A percentile compares a stretch with the other conserved stretches of the same genome.
Conservation (phyloP, 1,140 invertebrate species). For the Cotesia chilonis region DNA sequence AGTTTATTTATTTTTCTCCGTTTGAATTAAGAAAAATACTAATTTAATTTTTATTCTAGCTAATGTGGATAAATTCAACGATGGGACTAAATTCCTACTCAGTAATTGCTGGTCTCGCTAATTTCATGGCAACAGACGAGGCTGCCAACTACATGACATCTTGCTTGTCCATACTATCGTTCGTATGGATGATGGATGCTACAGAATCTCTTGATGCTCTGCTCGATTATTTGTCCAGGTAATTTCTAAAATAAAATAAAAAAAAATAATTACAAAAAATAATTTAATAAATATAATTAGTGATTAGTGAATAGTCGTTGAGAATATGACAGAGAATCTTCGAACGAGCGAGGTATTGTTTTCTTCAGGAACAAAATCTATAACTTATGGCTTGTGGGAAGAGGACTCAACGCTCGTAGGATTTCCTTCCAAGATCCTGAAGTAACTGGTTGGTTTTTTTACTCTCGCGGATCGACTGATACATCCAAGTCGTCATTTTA, state of each 20-base stretch:
- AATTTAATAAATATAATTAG: conserved; percentile 5
- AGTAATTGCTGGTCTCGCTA: conserved; percentile 42
- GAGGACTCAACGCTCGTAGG: too few species aligned
- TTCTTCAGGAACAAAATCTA: too few species aligned
- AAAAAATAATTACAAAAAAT: conserved; percentile 20
- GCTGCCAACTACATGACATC: conserved; percentile 53
- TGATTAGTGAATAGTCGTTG: conserved; percentile 1
- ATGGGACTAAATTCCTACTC: conserved; percentile 45
- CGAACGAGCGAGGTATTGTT: too few species aligned
- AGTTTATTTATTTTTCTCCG: conserved; percentile 19
- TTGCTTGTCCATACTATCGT: conserved; percentile 57
- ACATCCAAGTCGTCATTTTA: too few species aligned
- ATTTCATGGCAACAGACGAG: conserved; percentile 51
- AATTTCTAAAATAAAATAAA: conserved; percentile 36
- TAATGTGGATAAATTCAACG: conserved; percentile 50
- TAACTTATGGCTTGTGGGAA: too few species aligned
- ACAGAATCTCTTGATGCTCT: conserved; percentile 61
- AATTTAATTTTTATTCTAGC: conserved; percentile 40
- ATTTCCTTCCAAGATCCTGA: too few species aligned
- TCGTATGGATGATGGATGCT: conserved; percentile 65
- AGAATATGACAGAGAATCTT: not conserved
- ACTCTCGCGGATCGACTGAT: too few species aligned
- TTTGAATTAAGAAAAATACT: conserved; percentile 16
- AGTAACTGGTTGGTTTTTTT: too few species aligned
- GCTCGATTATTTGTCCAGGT: conserved; percentile 54